Percentiles rank a stretch among this genome's conserved stretches.
phyloP scores from a whole-genome alignment of 2,888 invertebrate genomes.

The Amorpha juglandis region DNA sequence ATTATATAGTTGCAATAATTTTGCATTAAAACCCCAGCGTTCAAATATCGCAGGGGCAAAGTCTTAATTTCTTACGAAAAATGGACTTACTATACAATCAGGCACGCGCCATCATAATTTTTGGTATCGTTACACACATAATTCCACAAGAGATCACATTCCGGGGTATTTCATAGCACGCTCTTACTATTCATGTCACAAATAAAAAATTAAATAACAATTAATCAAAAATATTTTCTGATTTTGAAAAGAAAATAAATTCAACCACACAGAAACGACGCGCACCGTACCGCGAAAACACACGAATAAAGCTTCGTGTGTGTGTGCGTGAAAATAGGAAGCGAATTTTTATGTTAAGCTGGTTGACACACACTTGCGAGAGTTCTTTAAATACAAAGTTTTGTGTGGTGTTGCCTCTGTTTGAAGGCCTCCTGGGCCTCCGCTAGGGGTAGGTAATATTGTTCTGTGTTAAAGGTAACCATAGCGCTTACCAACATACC shows the following conservation, averaged over 20 bases:
- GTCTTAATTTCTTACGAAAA: constrained; percentile 73
- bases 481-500: too few relatives aligned
- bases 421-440: too few relatives aligned
- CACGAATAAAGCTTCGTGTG: constrained; percentile 44
- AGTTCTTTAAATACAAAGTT: too few relatives aligned
- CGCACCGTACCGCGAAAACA: constrained; percentile 74
- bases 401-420: too few relatives aligned
- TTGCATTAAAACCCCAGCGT: constrained; percentile 58
- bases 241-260: constrained; percentile 64
- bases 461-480: too few relatives aligned
- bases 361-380: constrained; percentile 37
- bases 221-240: constrained; percentile 25
- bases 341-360: constrained; percentile 33
- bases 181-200: constrained; percentile 43
- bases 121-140: constrained; percentile 35
- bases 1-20: constrained; percentile 57
- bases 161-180: constrained; percentile 27
- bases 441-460: too few relatives aligned
- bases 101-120: constrained; percentile 76
- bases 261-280: constrained; percentile 58
- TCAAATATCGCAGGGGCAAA: constrained; percentile 61
- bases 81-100: constrained; percentile 61
- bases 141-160: constrained; percentile 27
- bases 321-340: constrained; percentile 43
- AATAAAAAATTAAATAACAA: constrained; percentile 41